Evolutionary conservation across 2,888 invertebrate species (phyloP), one percentile per base, ranked within the genome.

Genomic region (Aphodius granarius): DNA sequence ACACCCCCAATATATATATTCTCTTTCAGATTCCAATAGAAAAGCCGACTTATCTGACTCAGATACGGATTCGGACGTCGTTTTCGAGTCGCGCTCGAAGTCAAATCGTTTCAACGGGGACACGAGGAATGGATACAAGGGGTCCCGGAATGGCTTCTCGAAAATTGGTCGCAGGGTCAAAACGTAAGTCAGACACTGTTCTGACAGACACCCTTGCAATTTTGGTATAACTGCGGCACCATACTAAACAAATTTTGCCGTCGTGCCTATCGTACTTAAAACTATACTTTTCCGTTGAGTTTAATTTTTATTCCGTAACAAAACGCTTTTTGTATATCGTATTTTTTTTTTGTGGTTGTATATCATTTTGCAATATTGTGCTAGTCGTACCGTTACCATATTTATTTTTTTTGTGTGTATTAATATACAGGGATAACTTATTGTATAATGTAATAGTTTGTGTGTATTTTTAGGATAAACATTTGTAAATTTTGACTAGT

Each of bases 41-140:
- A 91, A 92, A 86, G 88, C 92, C 75, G 92, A 91, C 73, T 83
- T 92, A 74, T 91, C 94, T 0, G 95, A 95, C 83, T 92, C 93
- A 0, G 95, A 95, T 80, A 94, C 95, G 0, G 95, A 96, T 81
- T 95, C 95, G 0, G 95, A 96, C 86, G 94, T 96, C 6, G 88
- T 95, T 18, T 95, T 95, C 85, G 95, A 95, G 85, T 91, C 93
- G 9, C 91, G 92, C 75, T 90, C 89, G 78, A 93, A 92, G 81
- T 89, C 90, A 21, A 81, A 83, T 3, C 82, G 89, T 0, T 89
- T 88, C 75, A 86, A 87, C 77, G 90, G 89, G 81, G 88, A 89
- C 9, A 88, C 89, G 86, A 89, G 90, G 76, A 92, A 91, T 82
- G 91, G 91, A 17, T 83, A 87, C 75, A 90, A 89, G 84, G 85